Evolutionary conservation across 2,797 vertebrate genomes (phyloP), one percentile per base, ranked within the genome.

Genomic region (Telmatherina bonti): DNA sequence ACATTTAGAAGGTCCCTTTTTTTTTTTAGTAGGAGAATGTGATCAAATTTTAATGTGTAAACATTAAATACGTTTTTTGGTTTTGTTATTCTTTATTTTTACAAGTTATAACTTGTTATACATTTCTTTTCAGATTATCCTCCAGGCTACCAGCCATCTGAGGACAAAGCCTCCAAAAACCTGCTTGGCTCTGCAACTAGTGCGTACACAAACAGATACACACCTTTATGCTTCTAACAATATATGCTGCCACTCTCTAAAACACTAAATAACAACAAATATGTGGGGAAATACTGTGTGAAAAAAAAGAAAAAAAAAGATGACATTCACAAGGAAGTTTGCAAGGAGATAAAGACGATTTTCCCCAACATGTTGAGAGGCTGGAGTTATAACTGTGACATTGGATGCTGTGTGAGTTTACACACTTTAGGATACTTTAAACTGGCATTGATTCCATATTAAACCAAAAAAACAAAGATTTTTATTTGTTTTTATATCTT

Each of bases 151-250:
- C 95, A 93, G 84, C 95, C 95, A 0, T 93, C 94, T 41, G 97
- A 99, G 82, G 98, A 98, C 89, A 97, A 97, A 82, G 92, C 95
- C 62, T 96, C 98, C 31, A 99, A 99, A 93, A 99, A 99, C 91
- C 93, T 99, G 63, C 94, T 99, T 77, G 98, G 98, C 66, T 98
- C 97, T 80, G 98, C 98, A 70, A 99, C 96, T 82, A 99, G 98
- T 99, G 91, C 79, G 97, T 96, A 65, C 10, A 63, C 30, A 79
- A 30, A 66, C 41, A 47, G 15, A 27, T 12, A 76, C 24, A 65
- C 52, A 67, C 62, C 52, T 29, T 73, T 33, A 55, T n/a, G 12
- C 43, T 59, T 60, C 55, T 30, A 47, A 18, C 33, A 1, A 7
- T 24, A 13, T 26, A 27, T 45, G 29, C 7, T 2, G 13, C 22